These are phyloP conservation scores for Campoletis raptor DNA, from an alignment of 2,888 invertebrate genomes.

Conservation along the genomic window DNA sequence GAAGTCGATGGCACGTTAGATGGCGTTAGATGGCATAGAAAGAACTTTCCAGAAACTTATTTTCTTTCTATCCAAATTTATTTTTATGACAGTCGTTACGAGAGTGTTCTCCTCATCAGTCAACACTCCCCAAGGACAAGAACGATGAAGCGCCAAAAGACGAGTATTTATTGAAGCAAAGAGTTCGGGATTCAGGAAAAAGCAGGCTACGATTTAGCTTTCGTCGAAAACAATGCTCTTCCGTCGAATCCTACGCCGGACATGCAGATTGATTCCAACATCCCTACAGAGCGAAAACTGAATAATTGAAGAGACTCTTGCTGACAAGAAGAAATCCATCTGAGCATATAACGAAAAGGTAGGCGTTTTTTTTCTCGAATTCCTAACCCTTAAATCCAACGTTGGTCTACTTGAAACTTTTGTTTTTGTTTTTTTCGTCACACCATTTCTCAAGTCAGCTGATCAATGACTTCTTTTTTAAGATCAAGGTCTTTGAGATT, in stretches of 20 bases:
- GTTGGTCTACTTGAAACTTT: background rate
- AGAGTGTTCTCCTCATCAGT: background rate
- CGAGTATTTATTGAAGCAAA: background rate
- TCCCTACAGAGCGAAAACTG: background rate
- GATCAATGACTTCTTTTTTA: too few relatives aligned
- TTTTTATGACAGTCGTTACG: background rate
- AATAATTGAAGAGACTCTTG: background rate
- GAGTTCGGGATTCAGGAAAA: background rate
- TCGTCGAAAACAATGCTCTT: background rate
- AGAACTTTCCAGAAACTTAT: background rate
- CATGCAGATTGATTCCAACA: background rate
- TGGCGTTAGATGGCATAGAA: background rate
- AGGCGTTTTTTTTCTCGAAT: background rate
- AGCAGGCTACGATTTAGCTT: background rate
- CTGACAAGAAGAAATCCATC: background rate
- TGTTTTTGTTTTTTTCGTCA: background rate
- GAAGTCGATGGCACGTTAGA: background rate
- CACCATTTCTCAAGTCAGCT: background rate
- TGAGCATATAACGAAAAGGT: background rate
- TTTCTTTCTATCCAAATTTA: background rate
- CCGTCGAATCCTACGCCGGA: conserved; percentile 1
- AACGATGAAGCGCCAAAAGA: background rate
- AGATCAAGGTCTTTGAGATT: too few relatives aligned
- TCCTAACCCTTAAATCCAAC: background rate
- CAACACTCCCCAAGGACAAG: background rate